Evolutionary conservation across 2,888 invertebrate genomes (phyloP), one percentile per base, ranked within the genome.

Genomic region (Lycia hirtaria): DNA sequence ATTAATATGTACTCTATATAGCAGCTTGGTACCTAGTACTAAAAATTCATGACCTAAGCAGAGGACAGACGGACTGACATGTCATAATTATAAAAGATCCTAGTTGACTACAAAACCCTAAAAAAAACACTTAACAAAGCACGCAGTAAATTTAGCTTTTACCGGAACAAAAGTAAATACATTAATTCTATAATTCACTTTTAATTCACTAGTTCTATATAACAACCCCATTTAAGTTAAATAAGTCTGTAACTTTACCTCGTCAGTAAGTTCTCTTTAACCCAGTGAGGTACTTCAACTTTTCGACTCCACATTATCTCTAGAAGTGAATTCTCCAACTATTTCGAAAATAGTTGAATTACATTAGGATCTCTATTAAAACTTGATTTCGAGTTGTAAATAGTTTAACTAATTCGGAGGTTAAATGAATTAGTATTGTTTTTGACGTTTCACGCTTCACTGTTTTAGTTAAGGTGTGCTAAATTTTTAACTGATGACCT

Each of bases 341-440:
- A 43, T 43, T 52, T 26, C 17, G 26, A 4, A 43, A 52, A 28
- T 28, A 52, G 26, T 52, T 35, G 9, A 35, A 43, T 43, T 28
- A 20, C 43, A 15, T 10, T 26, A 35, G 30, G 41, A 19, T 47
- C 44, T 45, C 54, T 47, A 54, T 55, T 48, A 43, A 47, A 54
- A 19, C 26, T 45, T 14, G 35, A 32, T 15, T 14, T 10, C 9
- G 17, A 40, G 15, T 24, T 12, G 20, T 32, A 15, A 37, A 33
- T 30, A 32, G 35, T 45, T 22, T 6, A 24, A 9, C 0, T 14
- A 35, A 33, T 24, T 40, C 24, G 15, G 17, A 47, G 33, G 54
- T 33, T 26, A 28, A 33, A 40, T 47, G 14, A 48, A 54, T 54
- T 40, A 54, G 19, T 41, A 44, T 43, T 37, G 55, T 44, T 30